Evolutionary conservation across 2,113 vertebrate genomes (phyloP), one percentile per base, ranked within the genome.

Genomic region (Chinchilla lanigera): DNA sequence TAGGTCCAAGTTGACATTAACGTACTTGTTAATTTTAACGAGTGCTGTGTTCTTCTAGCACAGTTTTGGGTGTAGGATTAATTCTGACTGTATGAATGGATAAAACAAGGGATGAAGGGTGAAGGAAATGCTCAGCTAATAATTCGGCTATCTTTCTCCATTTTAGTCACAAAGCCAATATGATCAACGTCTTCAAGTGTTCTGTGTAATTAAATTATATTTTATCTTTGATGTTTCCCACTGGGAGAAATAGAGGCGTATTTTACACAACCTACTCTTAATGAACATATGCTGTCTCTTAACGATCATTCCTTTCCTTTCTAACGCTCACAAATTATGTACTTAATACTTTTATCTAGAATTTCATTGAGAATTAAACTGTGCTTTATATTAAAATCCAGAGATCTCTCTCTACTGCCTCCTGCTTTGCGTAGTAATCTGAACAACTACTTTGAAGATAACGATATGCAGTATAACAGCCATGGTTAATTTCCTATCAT

Each of bases 241-340:
- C 9, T 69, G 44, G 80, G 84, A 50, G 6, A 33, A 65, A 88
- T 63, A 86, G 93, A 93, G 28, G 26, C 71, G 10, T 83, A 56
- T 94, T 97, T 95, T 92, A 47, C 28, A 65, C 93, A 69, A 94
- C 90, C 81, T 89, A 20, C 63, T 92, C 75, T 96, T 92, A 90
- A 96, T n/a, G 56, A 97, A 87, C 58, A 73, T 87, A 71, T 61
- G 61, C 85, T 80, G 54, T 95, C 63, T 94, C 56, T 83, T 61
- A 92, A 54, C 60, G 85, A 77, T 73, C 33, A 54, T 78, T 89
- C 35, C 61, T 83, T 65, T 93, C 61, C 71, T 93, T 89, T 77
- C 73, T 60, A 92, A 50, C 63, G 54, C 47, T 93, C 54, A 83
- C 60, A 89, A 44, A 73, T 75, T 58, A 61, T 58, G 10, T 50